A percentile compares a stretch with the other conserved stretches of the same genome.
phyloP scores from a whole-genome alignment of 2,113 vertebrate genomes.

The Anguilla rostrata region DNA sequence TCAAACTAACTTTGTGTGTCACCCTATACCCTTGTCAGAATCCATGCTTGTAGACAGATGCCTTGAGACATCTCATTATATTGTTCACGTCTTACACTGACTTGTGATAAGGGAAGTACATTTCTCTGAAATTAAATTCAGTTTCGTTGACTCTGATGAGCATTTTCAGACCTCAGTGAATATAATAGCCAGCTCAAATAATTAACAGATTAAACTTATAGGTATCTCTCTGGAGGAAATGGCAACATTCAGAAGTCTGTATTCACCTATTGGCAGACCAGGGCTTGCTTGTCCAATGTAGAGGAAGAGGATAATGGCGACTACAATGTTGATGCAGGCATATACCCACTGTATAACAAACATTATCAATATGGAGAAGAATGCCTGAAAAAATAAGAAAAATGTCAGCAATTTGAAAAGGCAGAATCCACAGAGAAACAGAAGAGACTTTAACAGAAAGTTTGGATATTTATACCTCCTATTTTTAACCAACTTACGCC shows the following conservation, averaged over 20 bases:
- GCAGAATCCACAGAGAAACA: background rate
- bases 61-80: too few relatives aligned
- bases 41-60: too few relatives aligned
- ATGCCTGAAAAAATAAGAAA: constrained; percentile 66
- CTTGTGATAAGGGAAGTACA: background rate
- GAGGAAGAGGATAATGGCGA: constrained; percentile 81
- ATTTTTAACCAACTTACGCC: constrained; percentile 73
- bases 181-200: too few relatives aligned
- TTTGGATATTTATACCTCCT: background rate
- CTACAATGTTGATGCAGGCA: constrained; percentile 78
- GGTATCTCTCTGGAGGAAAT: background rate
- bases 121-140: background rate
- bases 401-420: background rate
- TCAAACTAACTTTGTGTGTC: too few relatives aligned
- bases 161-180: background rate
- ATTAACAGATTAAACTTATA: background rate
- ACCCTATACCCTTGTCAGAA: too few relatives aligned
- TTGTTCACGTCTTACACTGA: too few relatives aligned
- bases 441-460: background rate
- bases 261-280: constrained; percentile 84
- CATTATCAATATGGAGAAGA: constrained; percentile 83
- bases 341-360: constrained; percentile 97
- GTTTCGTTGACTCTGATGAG: background rate
- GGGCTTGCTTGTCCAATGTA: constrained; percentile 90
- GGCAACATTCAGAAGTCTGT: background rate